Percentiles rank a stretch among this genome's conserved stretches.
Evolutionary conservation across 2,797 vertebrate species (phyloP).

Genomic region (Petrocephalus sullivani): DNA sequence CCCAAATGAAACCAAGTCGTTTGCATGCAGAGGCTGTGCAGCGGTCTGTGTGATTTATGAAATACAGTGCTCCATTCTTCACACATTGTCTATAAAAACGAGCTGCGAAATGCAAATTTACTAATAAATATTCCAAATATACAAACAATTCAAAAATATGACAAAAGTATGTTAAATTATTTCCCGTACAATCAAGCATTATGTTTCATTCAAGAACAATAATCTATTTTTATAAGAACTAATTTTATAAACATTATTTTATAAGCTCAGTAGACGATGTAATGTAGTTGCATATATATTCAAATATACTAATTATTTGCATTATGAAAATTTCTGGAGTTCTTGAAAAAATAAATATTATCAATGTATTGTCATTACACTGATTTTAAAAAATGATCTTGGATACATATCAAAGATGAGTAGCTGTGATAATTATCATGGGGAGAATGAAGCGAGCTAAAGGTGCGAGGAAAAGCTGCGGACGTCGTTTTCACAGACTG

Average conservation of each 20-base stretch:
- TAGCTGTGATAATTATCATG: too few relatives aligned
- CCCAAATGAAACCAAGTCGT: not conserved
- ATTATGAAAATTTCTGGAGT: not conserved
- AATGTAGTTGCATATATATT: not conserved
- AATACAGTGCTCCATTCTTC: not conserved
- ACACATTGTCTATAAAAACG: not conserved
- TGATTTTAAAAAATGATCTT: too few relatives aligned
- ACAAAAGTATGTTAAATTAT: not conserved
- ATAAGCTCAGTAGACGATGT: not conserved
- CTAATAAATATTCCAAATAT: too few relatives aligned
- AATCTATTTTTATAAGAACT: not conserved
- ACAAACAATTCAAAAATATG: not conserved
- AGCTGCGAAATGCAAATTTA: too few relatives aligned
- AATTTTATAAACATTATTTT: not conserved
- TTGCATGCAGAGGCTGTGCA: not conserved
- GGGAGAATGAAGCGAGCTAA: too few relatives aligned
- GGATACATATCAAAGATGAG: too few relatives aligned
- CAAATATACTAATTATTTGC: not conserved
- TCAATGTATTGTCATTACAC: too few relatives aligned
- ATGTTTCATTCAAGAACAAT: not conserved
- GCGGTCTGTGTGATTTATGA: not conserved
- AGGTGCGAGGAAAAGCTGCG: not conserved
- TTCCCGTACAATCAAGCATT: not conserved
- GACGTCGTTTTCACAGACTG: not conserved
- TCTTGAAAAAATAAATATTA: not conserved